Conservation (phyloP, 37 sponge, comb jelly and placozoan genomes). For the Dysidea cf. avara region DNA sequence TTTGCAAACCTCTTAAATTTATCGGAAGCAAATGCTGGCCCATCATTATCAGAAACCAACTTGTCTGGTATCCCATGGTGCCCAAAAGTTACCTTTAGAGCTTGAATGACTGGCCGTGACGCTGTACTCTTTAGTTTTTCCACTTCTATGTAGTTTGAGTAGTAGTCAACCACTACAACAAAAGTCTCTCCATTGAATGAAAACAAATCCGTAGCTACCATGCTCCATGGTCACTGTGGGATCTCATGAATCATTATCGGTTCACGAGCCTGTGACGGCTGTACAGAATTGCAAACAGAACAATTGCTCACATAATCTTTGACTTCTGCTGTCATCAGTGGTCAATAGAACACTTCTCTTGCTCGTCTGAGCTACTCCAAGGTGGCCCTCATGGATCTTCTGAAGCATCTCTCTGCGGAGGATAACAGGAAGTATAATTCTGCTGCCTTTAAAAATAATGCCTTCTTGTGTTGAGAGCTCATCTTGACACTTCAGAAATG, state of each 20-base stretch:
- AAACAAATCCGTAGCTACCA: constrained; percentile 5
- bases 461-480: too few relatives aligned
- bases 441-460: too few relatives aligned
- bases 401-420: too few relatives aligned
- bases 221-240: constrained; percentile 24
- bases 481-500: too few relatives aligned
- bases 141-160: neutral
- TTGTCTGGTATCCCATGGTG: constrained; percentile 24
- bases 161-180: neutral
- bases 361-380: too few relatives aligned
- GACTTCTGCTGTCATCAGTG: too few relatives aligned
- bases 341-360: too few relatives aligned
- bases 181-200: neutral
- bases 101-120: neutral
- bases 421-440: too few relatives aligned
- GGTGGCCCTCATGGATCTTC: too few relatives aligned
- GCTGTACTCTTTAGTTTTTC: neutral
- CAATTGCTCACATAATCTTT: too few relatives aligned
- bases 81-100: constrained; percentile 8
- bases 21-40: constrained; percentile 31
- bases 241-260: constrained; percentile 23
- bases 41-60: constrained; percentile 31
- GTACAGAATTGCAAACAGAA: too few relatives aligned
- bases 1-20: constrained; percentile 36
- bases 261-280: too few relatives aligned